These are phyloP conservation scores for Camponotus floridanus DNA, from an alignment of 1,140 invertebrate genomes.

Conservation along the genomic window DNA sequence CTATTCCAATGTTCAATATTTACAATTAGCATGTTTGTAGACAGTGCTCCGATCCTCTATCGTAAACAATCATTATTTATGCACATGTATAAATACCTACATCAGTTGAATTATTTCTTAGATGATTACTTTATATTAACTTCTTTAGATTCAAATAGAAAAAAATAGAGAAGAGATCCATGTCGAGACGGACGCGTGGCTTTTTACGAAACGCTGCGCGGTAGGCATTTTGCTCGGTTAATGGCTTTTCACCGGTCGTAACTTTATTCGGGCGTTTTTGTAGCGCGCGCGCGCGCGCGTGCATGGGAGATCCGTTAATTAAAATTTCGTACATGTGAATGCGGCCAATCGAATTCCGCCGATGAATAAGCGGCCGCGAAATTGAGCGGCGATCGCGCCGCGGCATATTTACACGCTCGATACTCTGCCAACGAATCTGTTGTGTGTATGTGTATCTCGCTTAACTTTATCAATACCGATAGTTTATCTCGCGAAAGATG, in stretches of 20 bases:
- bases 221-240: slow-evolving; percentile 73
- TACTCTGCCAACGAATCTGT: slow-evolving; percentile 41
- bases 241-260: slow-evolving; percentile 76
- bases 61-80: not conserved
- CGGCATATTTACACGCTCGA: slow-evolving; percentile 62
- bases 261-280: slow-evolving; percentile 76
- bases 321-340: slow-evolving; percentile 76
- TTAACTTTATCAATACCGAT: slow-evolving; percentile 54
- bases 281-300: slow-evolving; percentile 45
- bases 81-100: not conserved
- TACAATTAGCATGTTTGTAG: not conserved
- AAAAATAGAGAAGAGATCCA: not conserved
- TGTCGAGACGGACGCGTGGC: slow-evolving; percentile 33
- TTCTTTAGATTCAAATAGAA: slow-evolving; percentile 49
- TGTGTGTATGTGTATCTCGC: not conserved
- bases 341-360: slow-evolving; percentile 75
- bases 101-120: slow-evolving; percentile 52
- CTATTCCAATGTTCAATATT: not conserved
- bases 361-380: slow-evolving; percentile 75
- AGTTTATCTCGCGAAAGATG: slow-evolving; percentile 26
- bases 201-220: slow-evolving; percentile 68
- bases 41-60: slow-evolving; percentile 50
- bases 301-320: slow-evolving; percentile 73
- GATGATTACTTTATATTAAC: slow-evolving; percentile 77
- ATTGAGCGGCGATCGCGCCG: slow-evolving; percentile 71